Evolutionary conservation across 35 echinoderm and acorn worm genomes (phyloP), one percentile per base, ranked within the genome.

Genomic region (Anneissia japonica): DNA sequence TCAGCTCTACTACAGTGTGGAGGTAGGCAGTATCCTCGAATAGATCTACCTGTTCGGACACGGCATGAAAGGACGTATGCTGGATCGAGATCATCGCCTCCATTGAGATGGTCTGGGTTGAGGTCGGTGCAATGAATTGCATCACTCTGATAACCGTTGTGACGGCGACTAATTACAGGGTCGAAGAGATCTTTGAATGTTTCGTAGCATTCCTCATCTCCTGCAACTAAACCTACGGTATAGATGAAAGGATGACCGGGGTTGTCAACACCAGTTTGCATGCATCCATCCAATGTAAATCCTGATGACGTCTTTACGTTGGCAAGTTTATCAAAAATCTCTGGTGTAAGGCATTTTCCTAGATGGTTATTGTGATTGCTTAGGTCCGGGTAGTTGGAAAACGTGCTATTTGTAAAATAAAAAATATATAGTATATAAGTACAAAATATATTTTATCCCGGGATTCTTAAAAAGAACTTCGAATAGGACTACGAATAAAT

Each of bases 201-300:
- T 13, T 93, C 91, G 83, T 94, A 98, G 79, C 85, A 75, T 82
- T 98, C 91, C 81, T 98, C 95, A 83, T 98, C 95, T 3, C 95
- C 95, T 30, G 95, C 95, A 31, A 98, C 95, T 37, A 98, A 28
- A 31, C 95, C 95, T 30, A 91, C 89, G 2, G 92, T 98, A 74
- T 89, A 94, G 88, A 98, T 98, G 86, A 91, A 91, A 0, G 91
- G 91, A 87, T 98, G 95, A 11, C 95, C 95, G 36, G 91, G 89
- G 73, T 98, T 98, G 88, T 98, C 95, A 38, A 98, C 89, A 26
- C 95, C 95, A 26, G 95, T 98, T 86, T 98, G 95, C 41, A 98
- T 98, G 84, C 91, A 93, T 23, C 75, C 81, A 74, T 98, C 95
- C 13, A 98, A 46, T 12, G 91, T 89, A 33, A 85, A 88, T 19